A percentile compares a stretch with the other conserved stretches of the same genome.
phyloP scores from a whole-genome alignment of 2,113 vertebrate species.

The Cottus gobio region DNA sequence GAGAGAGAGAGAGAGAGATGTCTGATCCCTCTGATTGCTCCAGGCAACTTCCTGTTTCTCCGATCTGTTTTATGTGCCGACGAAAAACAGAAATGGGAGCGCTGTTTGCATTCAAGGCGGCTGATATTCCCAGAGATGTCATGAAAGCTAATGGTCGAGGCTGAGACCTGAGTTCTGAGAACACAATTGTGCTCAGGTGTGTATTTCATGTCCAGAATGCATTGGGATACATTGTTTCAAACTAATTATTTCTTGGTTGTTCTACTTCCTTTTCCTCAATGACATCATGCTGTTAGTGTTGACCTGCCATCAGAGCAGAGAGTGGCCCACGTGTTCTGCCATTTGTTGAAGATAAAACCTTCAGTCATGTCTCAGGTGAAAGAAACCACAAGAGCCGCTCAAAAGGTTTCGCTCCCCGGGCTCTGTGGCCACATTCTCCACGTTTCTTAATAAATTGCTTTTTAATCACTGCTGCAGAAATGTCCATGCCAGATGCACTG shows the following conservation, averaged over 20 bases:
- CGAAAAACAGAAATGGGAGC: conserved; percentile 49
- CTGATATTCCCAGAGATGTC: conserved; percentile 20
- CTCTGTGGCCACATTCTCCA: conserved; percentile 9
- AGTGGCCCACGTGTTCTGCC: neutral
- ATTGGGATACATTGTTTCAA: neutral
- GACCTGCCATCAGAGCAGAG: conserved; percentile 12
- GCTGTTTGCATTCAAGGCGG: conserved; percentile 13
- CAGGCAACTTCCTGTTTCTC: conserved; percentile 50
- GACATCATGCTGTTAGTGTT: conserved; percentile 49
- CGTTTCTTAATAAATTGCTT: conserved; percentile 26
- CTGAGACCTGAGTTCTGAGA: neutral
- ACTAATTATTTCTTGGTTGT: conserved; percentile 24
- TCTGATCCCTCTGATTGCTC: conserved; percentile 42
- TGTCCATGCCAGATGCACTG: conserved; percentile 71
- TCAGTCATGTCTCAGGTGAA: conserved; percentile 9
- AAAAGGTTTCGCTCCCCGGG: neutral
- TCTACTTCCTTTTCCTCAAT: conserved; percentile 37
- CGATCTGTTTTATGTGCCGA: conserved; percentile 29
- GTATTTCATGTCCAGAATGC: neutral
- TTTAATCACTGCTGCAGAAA: conserved; percentile 62
- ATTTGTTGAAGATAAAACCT: neutral
- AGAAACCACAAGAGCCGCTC: neutral
- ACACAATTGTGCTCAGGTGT: conserved; percentile 14
- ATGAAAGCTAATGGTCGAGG: conserved; percentile 18
- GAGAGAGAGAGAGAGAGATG: conserved; percentile 40